Evolutionary conservation across 2,113 vertebrate genomes (phyloP), one percentile per base, ranked within the genome.

Genomic region (Hylia prasina): DNA sequence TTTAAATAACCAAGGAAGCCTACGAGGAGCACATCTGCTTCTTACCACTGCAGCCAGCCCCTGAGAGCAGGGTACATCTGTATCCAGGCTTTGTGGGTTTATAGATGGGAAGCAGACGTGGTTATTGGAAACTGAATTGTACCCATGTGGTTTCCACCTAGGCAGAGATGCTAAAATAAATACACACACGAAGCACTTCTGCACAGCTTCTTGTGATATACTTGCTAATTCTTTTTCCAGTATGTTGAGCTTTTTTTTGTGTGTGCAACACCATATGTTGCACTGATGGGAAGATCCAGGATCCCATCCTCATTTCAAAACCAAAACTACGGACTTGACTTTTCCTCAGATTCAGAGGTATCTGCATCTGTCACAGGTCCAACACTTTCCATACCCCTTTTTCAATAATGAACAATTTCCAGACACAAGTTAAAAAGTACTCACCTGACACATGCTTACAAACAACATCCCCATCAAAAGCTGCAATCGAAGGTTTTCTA

Each of bases 1-100:
- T 82, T 90, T 81, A 71, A 90, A 79, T 64, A 78, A 70, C 56
- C 48, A 35, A 12, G 50, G 82, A 69, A 48, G 58, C 51, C 89
- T 58, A 24, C 0, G 3, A 95, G 71, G 79, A 70, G 31, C 91
- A 90, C 88, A 90, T 53, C 76, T 93, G 84, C 37, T 83, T 51
- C 76, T 44, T 7, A 24, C 6, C 30, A 11, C 40, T 81, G 60
- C 23, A 92, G 71, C 54, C 82, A 92, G 22, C 79, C 54, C 60
- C 23, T 16, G 37, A 8, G 44, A 86, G 63, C 35, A 54, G 33
- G 8, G 11, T 6, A 37, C 71, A 70, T 20, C 68, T 83, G 85
- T 3, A 51, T 1, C 44, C 17, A 45, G 90, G 44, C 39, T 85
- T 35, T 54, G 31, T 30, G 69, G 39, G 39, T 37, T 92, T 86